A percentile compares a stretch with the other conserved stretches of the same genome.
phyloP scores from a whole-genome alignment of 2,113 vertebrate genomes.

The Oophaga pumilio region DNA sequence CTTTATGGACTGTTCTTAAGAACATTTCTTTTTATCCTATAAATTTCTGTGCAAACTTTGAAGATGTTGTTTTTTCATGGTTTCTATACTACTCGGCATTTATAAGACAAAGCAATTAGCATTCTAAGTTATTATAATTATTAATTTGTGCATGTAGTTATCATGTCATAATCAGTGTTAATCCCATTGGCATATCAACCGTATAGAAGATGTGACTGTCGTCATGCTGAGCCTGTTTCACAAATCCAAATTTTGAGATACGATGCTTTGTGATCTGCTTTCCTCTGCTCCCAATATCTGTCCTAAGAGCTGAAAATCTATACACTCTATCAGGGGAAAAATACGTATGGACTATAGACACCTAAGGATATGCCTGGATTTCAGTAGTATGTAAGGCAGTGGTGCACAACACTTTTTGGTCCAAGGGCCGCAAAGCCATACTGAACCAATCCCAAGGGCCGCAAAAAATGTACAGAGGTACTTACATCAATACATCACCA shows the following conservation, averaged over 20 bases:
- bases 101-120: background rate
- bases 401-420: no score
- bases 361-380: background rate
- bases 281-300: background rate
- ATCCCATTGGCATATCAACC: background rate
- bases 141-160: background rate
- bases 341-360: background rate
- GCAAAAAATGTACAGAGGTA: no score
- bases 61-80: constrained; percentile 30
- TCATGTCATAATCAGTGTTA: background rate
- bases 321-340: background rate
- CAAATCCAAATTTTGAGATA: background rate
- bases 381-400: background rate
- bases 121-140: background rate
- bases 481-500: no score
- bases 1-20: constrained; percentile 48
- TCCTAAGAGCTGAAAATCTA: background rate
- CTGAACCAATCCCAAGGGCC: no score
- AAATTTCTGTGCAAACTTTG: constrained; percentile 54
- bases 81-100: background rate
- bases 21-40: constrained; percentile 51
- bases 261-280: background rate
- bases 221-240: no score
- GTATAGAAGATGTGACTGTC: background rate
- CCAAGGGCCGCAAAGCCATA: no score